Base-by-base conservation (phyloP, 2,888 invertebrate genomes). In the Diaperis boleti region DNA sequence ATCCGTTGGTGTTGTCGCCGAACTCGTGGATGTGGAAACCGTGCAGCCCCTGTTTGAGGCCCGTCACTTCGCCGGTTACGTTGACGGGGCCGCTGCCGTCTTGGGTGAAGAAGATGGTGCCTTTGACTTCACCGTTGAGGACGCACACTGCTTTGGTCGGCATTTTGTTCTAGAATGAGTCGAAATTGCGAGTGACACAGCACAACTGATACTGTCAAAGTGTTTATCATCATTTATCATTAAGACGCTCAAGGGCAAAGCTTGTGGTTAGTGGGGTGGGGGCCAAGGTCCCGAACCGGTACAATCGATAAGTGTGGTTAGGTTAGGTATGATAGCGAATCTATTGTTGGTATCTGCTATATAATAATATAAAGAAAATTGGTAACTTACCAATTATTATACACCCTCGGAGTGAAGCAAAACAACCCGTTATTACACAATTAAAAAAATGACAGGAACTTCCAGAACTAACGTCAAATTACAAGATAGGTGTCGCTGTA, bases 11-110 rank as follows among this genome's bases (percentile, higher is more conserved):
- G 78, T 93, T 94, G 82, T 97, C 97, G 0, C 98, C 98, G 78
- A 95, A 97, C 83, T 98, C 94, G 79, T 98, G 98, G 64, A 98
- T 88, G 79, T 98, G 98, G 84, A 98, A 96, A 14, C 95, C 95
- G 77, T 96, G 94, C 1, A 83, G 78, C 64, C 97, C 97, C 79
- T 89, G 85, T 11, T 85, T 79, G 22, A 98, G 84, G 1, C 96
- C 96, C 20, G 81, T 83, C 6, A 98, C 86, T 81, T 93, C 89
- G 4, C 97, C 97, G 22, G 88, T 88, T n/a, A 97, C 85, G 59
- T 86, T 85, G 1, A 93, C 92, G 1, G 90, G 86, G n/a, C 84
- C 80, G n/a, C 84, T 84, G 0, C 81, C 81, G 84, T 91, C 83
- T 83, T 95, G 95, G 61, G 88, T 88, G 78, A 96, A 94, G 81